These are phyloP conservation scores for Drepana falcataria DNA, from an alignment of 2,888 invertebrate genomes.

Conservation along the genomic window DNA sequence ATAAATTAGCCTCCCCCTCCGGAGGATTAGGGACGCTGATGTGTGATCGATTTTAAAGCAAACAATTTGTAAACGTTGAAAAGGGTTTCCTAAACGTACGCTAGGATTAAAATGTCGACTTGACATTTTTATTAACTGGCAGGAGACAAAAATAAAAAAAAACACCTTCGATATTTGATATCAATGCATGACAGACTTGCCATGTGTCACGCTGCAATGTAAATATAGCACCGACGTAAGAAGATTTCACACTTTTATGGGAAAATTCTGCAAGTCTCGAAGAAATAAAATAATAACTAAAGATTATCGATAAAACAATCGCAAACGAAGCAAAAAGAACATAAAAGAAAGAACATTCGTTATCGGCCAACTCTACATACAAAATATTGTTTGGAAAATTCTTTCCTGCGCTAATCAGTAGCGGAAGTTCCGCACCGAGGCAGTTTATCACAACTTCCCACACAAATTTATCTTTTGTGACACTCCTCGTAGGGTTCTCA, in stretches of 20 bases:
- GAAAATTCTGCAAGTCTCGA: no score
- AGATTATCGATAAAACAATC: background rate
- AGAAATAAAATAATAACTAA: background rate
- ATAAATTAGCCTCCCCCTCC: slow-evolving; percentile 46
- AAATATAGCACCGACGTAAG: no score
- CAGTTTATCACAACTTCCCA: slow-evolving; percentile 54
- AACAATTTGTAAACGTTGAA: background rate
- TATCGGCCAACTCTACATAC: slow-evolving; percentile 13
- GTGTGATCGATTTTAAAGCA: background rate
- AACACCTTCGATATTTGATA: no score
- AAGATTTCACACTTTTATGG: no score
- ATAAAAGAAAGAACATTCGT: background rate
- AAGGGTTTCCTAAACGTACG: no score
- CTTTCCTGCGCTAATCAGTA: slow-evolving; percentile 53
- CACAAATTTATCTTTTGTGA: slow-evolving; percentile 42
- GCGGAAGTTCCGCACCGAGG: slow-evolving; percentile 40
- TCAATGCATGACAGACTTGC: no score
- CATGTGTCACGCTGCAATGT: no score
- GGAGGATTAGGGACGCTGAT: background rate
- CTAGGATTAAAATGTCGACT: no score
- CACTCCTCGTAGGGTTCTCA: slow-evolving; percentile 32
- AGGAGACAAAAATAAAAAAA: no score
- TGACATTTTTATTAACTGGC: no score
- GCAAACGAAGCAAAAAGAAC: background rate
- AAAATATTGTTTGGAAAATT: slow-evolving; percentile 33